Conservation (phyloP, 2,888 invertebrate species). For the Tigriopus californicus region DNA sequence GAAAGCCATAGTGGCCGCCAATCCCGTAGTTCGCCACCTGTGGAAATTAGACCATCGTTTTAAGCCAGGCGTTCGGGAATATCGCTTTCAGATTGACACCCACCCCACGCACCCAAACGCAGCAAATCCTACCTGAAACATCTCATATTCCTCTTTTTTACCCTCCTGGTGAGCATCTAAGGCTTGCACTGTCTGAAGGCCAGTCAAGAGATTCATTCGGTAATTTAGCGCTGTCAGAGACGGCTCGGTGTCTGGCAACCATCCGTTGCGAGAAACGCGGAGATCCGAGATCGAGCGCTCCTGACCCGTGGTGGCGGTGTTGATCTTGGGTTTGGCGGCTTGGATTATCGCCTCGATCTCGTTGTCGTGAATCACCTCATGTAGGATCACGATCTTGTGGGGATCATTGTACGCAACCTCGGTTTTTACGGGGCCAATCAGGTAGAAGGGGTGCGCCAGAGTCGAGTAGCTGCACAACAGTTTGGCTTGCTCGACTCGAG, state of each 20-base stretch:
- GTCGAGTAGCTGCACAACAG: conserved; percentile 23
- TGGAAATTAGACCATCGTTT: too few relatives aligned
- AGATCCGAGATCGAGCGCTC: conserved; percentile 1
- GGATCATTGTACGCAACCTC: conserved; percentile 23
- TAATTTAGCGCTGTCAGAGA: not conserved
- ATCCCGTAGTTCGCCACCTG: conserved; percentile 18
- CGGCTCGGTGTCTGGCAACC: conserved; percentile 8
- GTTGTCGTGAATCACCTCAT: conserved; percentile 23
- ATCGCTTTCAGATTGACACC: too few relatives aligned
- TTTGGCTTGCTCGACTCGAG: conserved; percentile 18
- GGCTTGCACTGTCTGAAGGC: conserved; percentile 2
- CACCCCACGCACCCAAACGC: too few relatives aligned
- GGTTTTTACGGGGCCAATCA: conserved; percentile 23
- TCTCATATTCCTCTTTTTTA: conserved; percentile 10
- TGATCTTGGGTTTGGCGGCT: conserved; percentile 21
- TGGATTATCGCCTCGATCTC: conserved; percentile 22
- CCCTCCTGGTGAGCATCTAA: not conserved
- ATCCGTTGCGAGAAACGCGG: conserved; percentile 15
- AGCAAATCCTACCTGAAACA: not conserved
- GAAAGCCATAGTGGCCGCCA: conserved; percentile 16
- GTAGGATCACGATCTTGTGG: conserved; percentile 22
- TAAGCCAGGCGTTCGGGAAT: too few relatives aligned
- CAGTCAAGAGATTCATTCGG: conserved; percentile 9
- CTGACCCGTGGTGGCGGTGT: not conserved
- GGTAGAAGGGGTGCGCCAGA: conserved; percentile 20